These are phyloP conservation scores for Phaethon lepturus DNA, from an alignment of 2,113 vertebrate genomes.

Conservation along the genomic window DNA sequence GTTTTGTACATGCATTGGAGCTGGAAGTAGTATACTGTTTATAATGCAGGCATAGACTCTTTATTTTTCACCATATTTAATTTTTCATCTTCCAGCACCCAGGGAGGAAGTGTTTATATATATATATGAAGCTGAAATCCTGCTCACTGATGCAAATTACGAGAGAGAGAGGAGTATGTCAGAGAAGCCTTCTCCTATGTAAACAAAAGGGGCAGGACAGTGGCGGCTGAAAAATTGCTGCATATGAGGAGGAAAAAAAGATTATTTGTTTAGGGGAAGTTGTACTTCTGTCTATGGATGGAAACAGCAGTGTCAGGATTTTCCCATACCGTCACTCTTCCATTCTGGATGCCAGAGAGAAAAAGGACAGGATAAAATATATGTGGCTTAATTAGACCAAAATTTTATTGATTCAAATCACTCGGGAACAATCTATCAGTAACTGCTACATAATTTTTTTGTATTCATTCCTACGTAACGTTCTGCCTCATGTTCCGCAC, in stretches of 20 bases:
- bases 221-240: neutral
- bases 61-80: neutral
- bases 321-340: neutral
- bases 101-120: neutral
- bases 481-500: neutral
- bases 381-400: neutral
- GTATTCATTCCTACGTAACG: no score
- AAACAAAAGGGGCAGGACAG: neutral
- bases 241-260: neutral
- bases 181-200: neutral
- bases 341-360: neutral
- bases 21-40: neutral
- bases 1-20: neutral
- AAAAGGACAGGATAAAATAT: neutral
- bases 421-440: neutral
- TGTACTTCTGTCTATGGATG: neutral
- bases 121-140: neutral
- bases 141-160: neutral
- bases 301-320: neutral
- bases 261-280: neutral
- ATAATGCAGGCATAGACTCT: neutral
- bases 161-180: neutral
- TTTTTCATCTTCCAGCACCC: conserved; percentile 11
- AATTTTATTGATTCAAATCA: neutral
- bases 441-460: neutral